Conservation (phyloP, 2,797 vertebrate species). For the Huso huso region DNA sequence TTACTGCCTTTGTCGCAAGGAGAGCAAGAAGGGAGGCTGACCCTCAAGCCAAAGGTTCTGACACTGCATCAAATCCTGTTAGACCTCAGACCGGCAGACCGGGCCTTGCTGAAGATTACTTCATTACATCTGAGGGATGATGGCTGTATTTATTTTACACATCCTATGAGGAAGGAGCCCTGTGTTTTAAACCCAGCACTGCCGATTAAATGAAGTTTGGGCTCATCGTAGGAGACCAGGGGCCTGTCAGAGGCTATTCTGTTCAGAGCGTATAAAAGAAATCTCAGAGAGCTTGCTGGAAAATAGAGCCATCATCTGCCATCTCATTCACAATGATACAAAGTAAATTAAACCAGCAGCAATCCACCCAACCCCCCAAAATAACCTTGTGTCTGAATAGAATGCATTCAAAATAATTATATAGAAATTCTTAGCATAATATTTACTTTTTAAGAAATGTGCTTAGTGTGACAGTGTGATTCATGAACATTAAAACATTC, state of each 20-base stretch:
- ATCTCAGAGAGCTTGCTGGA: conserved; percentile 56
- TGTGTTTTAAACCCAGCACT: conserved; percentile 64
- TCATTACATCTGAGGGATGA: conserved; percentile 81
- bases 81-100: conserved; percentile 83
- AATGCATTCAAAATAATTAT: no score
- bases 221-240: conserved; percentile 64
- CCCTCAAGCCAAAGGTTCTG: conserved; percentile 89
- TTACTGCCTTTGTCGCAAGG: conserved; percentile 77
- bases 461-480: no score
- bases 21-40: conserved; percentile 86
- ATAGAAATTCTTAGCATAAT: no score
- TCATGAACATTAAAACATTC: no score
- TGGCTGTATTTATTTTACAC: conserved; percentile 71
- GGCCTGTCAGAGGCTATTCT: conserved; percentile 56
- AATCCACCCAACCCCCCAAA: conserved; percentile 47
- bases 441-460: no score
- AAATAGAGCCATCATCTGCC: conserved; percentile 46
- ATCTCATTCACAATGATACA: conserved; percentile 56
- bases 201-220: conserved; percentile 79
- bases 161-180: conserved; percentile 64
- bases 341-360: conserved; percentile 62
- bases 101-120: conserved; percentile 81
- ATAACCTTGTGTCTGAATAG: conserved; percentile 49
- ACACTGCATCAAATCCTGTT: conserved; percentile 98
- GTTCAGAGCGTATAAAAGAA: conserved; percentile 60